Conservation (phyloP, 2,113 vertebrate genomes). For the Ochotona curzoniae region DNA sequence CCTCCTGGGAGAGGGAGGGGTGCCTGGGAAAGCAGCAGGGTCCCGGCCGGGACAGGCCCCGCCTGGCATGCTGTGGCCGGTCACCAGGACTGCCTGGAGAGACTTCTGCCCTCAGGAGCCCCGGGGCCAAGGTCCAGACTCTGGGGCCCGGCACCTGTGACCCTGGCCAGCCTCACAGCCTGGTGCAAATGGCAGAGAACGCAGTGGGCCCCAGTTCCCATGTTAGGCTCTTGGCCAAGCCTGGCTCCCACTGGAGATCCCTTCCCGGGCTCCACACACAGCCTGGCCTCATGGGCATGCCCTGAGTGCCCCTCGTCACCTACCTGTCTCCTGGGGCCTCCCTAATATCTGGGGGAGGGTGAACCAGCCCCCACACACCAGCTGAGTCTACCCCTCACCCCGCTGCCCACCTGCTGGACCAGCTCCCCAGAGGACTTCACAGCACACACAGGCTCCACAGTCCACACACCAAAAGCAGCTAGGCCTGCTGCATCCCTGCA, state of each 20-base stretch:
- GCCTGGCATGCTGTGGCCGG: too few relatives aligned
- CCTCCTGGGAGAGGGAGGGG: constrained; percentile 3
- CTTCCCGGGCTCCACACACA: too few relatives aligned
- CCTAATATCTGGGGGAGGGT: too few relatives aligned
- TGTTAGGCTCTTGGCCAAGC: too few relatives aligned
- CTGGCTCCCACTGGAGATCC: neutral
- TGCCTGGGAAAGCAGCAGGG: neutral
- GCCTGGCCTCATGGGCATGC: too few relatives aligned
- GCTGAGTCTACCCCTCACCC: neutral
- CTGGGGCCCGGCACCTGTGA: neutral
- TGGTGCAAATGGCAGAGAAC: too few relatives aligned
- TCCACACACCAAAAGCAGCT: too few relatives aligned
- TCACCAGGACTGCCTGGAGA: neutral
- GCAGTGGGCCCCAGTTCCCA: too few relatives aligned
- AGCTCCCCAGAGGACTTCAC: neutral
- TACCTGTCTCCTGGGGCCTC: too few relatives aligned
- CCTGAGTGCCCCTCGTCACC: too few relatives aligned
- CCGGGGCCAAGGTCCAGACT: neutral
- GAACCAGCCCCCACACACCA: neutral
- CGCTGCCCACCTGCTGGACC: neutral
- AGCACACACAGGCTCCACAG: neutral
- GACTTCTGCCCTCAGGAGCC: neutral
- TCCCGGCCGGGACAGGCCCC: too few relatives aligned
- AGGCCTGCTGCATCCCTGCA: too few relatives aligned
- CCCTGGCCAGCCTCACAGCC: neutral